phyloP scores from a whole-genome alignment of 2,888 invertebrate genomes.

The Perithous albicinctus region DNA sequence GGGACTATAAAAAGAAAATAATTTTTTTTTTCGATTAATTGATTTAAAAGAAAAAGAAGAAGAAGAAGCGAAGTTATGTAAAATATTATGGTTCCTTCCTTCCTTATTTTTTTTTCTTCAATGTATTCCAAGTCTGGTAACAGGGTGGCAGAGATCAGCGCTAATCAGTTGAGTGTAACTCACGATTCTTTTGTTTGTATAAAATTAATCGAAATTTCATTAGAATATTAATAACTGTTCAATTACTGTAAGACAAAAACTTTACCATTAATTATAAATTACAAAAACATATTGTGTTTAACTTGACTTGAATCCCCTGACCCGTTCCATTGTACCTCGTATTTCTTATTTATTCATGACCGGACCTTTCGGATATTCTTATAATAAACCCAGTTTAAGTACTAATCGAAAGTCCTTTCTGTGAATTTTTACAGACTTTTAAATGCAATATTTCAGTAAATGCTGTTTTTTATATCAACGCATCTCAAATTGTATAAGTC shows the following conservation, averaged over 20 bases:
- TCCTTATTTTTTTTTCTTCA: constrained; percentile 45
- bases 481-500: too few species aligned
- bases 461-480: too few species aligned
- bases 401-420: too few species aligned
- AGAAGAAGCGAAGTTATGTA: constrained; percentile 64
- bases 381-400: not conserved
- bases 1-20: constrained; percentile 53
- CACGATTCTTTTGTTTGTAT: constrained; percentile 82
- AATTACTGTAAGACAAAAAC: constrained; percentile 82
- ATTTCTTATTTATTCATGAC: not conserved
- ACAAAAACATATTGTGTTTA: constrained; percentile 76
- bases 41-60: constrained; percentile 51
- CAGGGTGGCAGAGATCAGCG: constrained; percentile 79
- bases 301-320: constrained; percentile 7
- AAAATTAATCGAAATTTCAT: constrained; percentile 83
- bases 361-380: not conserved
- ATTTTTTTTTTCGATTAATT: constrained; percentile 67
- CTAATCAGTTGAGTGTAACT: constrained; percentile 81
- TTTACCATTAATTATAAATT: constrained; percentile 83
- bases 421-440: too few species aligned
- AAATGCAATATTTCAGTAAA: too few species aligned
- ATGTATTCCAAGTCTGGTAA: constrained; percentile 60
- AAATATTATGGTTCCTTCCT: constrained; percentile 62
- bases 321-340: not conserved
- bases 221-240: constrained; percentile 83